Percentiles rank a stretch among this genome's conserved stretches.
These are phyloP conservation scores for Periophthalmus modestus DNA, from an alignment of 2,113 vertebrate genomes.

Conservation along the genomic window DNA sequence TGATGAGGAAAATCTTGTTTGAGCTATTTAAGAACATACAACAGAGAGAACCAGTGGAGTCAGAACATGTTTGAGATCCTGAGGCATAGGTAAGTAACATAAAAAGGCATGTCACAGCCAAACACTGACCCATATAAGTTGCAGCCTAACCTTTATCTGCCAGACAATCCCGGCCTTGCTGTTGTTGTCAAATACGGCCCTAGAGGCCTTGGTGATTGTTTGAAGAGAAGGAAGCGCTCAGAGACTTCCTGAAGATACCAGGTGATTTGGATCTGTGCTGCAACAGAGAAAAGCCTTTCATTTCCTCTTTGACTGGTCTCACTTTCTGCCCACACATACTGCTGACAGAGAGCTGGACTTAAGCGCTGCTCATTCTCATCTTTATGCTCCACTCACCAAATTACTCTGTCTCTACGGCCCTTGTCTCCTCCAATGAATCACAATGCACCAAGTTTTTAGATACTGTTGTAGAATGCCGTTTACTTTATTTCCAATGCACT, in stretches of 20 bases:
- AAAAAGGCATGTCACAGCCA: slow-evolving; percentile 16
- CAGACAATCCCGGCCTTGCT: slow-evolving; percentile 4
- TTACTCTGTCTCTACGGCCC: slow-evolving; percentile 12
- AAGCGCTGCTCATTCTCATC: slow-evolving; percentile 9
- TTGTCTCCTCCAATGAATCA: not conserved
- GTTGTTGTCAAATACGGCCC: slow-evolving; percentile 12
- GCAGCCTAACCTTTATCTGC: slow-evolving; percentile 13
- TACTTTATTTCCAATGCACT: not conserved
- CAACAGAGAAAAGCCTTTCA: slow-evolving; percentile 47
- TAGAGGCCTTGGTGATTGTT: slow-evolving; percentile 23
- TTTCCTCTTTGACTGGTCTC: slow-evolving; percentile 52
- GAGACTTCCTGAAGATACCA: slow-evolving; percentile 31
- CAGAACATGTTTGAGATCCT: not conserved
- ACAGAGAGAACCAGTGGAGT: not conserved
- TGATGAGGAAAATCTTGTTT: not conserved
- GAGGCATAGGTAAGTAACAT: not conserved
- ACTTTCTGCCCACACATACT: slow-evolving; percentile 27
- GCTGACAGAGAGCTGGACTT: slow-evolving; percentile 12
- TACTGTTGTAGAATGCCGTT: not conserved
- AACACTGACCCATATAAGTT: slow-evolving; percentile 25
- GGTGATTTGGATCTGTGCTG: slow-evolving; percentile 33
- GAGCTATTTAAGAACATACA: not conserved
- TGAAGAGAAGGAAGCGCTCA: slow-evolving; percentile 5
- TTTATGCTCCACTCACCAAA: not conserved
- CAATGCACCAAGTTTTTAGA: slow-evolving; percentile 1